Conservation (phyloP, 1,140 invertebrate genomes). For the Melitaea cinxia region DNA sequence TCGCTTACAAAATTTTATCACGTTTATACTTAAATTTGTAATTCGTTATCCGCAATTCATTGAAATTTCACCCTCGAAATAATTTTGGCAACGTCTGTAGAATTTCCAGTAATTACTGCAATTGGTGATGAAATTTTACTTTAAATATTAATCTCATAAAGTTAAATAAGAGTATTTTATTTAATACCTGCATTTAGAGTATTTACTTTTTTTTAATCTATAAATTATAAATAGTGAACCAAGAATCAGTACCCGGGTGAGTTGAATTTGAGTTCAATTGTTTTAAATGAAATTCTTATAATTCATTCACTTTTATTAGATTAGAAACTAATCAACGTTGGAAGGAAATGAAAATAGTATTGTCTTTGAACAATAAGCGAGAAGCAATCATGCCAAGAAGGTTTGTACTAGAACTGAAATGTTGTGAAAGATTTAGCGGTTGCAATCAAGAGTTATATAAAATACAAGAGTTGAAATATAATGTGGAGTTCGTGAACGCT, state of each 20-base stretch:
- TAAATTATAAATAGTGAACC: too few relatives aligned
- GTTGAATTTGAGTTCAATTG: too few relatives aligned
- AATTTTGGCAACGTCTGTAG: constrained; percentile 12
- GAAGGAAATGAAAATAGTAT: not conserved
- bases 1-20: constrained; percentile 20
- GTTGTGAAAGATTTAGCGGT: constrained; percentile 58
- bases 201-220: too few relatives aligned
- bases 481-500: constrained; percentile 20
- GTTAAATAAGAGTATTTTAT: not conserved
- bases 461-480: constrained; percentile 44
- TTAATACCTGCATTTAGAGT: not conserved
- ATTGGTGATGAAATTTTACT: not conserved
- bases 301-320: too few relatives aligned
- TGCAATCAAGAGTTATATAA: constrained; percentile 73
- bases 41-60: constrained; percentile 7
- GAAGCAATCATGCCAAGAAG: constrained; percentile 18
- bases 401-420: not conserved
- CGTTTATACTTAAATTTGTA: not conserved
- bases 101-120: constrained; percentile 3
- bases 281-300: too few relatives aligned
- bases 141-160: not conserved
- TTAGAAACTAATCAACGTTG: not conserved
- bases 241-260: too few relatives aligned
- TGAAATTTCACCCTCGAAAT: constrained; percentile 18
- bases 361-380: constrained; percentile 14